These are phyloP conservation scores for Aphidius ervi DNA, from an alignment of 1,140 invertebrate species.

Conservation along the genomic window DNA sequence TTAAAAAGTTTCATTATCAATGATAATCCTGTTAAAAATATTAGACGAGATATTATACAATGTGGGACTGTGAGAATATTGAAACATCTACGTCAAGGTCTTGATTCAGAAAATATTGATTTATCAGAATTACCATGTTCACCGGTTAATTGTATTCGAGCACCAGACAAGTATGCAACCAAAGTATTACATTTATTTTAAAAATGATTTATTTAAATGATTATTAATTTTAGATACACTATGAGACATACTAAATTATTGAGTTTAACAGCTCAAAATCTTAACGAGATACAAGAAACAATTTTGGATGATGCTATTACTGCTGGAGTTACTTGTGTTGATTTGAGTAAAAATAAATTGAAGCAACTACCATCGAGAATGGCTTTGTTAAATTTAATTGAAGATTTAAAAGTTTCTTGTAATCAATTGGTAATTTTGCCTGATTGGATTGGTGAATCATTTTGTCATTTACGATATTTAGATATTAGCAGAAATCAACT, in stretches of 20 bases:
- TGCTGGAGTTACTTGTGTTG: slow-evolving; percentile 69
- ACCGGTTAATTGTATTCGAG: slow-evolving; percentile 37
- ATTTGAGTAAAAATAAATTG: slow-evolving; percentile 78
- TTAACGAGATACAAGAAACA: slow-evolving; percentile 63
- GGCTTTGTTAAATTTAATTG: slow-evolving; percentile 53
- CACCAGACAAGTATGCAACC: slow-evolving; percentile 63
- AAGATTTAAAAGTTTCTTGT: slow-evolving; percentile 65
- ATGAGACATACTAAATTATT: slow-evolving; percentile 69
- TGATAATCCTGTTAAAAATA: slow-evolving; percentile 74
- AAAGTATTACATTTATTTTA: slow-evolving; percentile 10
- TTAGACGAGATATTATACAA: slow-evolving; percentile 72
- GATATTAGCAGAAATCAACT: slow-evolving; percentile 78
- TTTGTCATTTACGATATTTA: slow-evolving; percentile 63
- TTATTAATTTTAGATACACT: slow-evolving; percentile 57
- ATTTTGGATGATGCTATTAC: slow-evolving; percentile 67
- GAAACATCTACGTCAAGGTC: slow-evolving; percentile 69
- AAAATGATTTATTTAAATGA: neutral
- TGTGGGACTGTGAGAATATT: slow-evolving; percentile 78
- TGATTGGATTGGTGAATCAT: slow-evolving; percentile 61
- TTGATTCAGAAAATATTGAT: slow-evolving; percentile 49
- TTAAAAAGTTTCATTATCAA: slow-evolving; percentile 78
- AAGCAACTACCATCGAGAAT: slow-evolving; percentile 61
- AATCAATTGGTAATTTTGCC: slow-evolving; percentile 65
- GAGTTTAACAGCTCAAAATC: slow-evolving; percentile 62
- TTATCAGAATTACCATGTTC: slow-evolving; percentile 29